Conservation (phyloP, 2,113 vertebrate genomes). For the Hemibagrus wyckioides region DNA sequence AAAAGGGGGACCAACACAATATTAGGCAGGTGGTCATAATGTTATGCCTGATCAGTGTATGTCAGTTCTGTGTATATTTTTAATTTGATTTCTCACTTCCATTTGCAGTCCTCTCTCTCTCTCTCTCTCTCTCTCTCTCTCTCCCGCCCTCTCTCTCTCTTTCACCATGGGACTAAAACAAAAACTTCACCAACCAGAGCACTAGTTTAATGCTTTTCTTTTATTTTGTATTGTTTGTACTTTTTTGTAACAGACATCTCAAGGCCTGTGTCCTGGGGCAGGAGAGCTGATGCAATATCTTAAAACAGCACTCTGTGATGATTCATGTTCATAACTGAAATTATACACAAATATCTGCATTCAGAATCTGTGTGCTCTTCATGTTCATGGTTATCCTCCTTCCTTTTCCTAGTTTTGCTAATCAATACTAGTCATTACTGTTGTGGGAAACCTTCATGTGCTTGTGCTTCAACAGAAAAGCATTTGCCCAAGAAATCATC, state of each 20-base stretch:
- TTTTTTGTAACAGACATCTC: neutral
- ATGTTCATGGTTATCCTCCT: neutral
- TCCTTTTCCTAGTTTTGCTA: neutral
- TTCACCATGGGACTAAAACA: neutral
- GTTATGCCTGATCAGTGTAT: too few species aligned
- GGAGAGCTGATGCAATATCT: constrained; percentile 16
- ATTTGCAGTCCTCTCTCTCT: neutral
- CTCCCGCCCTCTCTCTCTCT: too few species aligned
- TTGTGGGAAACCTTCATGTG: neutral
- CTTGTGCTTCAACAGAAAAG: neutral
- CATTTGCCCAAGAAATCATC: neutral
- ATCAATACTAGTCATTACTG: neutral
- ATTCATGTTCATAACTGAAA: constrained; percentile 1
- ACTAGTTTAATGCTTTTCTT: neutral
- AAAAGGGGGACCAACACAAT: too few species aligned
- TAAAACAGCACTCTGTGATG: constrained; percentile 15
- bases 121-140: too few species aligned
- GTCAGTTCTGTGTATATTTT: neutral
- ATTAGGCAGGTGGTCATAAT: too few species aligned
- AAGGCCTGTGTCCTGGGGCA: neutral
- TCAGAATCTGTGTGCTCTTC: neutral
- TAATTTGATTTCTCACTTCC: neutral
- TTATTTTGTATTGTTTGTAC: neutral
- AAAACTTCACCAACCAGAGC: neutral
- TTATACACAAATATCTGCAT: neutral